Evolutionary conservation across 37 sponge, comb jelly and placozoan genomes (phyloP), one percentile per base, ranked within the genome.

Genomic region (Lycopodina hypogea): DNA sequence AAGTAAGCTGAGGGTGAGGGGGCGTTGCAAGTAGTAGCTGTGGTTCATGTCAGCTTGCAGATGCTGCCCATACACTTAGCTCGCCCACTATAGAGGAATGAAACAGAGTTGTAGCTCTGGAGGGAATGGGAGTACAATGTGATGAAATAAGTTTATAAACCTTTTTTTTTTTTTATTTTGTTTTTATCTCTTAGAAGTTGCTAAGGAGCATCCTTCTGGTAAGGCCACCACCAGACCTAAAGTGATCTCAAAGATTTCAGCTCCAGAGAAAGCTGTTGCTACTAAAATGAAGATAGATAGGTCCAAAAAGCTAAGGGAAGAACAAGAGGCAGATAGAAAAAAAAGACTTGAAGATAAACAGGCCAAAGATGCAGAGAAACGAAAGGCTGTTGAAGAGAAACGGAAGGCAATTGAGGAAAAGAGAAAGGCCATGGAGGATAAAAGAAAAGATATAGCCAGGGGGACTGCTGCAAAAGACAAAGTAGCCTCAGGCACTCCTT

Each of bases 311-410:
- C 37, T 78, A 0, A 67, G 24, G 6, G 68, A 78, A 56, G 68
- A 78, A 36, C 68, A 68, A 30, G 79, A 68, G 56, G 79, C 24
- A 15, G 68, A 56, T 22, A 38, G 39, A n/a, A 68, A 68, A 69
- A 67, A 67, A 52, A 68, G 42, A 26, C 11, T 51, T 55, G 69
- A 68, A 51, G 69, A 55, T 30, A 78, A 78, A 52, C 33, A 48
- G 28, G 56, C 56, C 14, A 48, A 36, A 33, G 79, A 78, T 22
- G 23, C 9, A n/a, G 42, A 76, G 61, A 76, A 60, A 56, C 28
- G 12, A 48, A 53, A 68, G 28, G 76, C 76, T 9, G 59, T 76
- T 56, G 79, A 34, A 39, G 68, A 51, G 24, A 50, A 33, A 56
- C 50, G 68, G 56, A 51, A 53, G 38, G 68, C 2, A 51, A 0